Evolutionary conservation across 2,888 invertebrate species (phyloP), one percentile per base, ranked within the genome.

Genomic region (Argyra leucocephala): DNA sequence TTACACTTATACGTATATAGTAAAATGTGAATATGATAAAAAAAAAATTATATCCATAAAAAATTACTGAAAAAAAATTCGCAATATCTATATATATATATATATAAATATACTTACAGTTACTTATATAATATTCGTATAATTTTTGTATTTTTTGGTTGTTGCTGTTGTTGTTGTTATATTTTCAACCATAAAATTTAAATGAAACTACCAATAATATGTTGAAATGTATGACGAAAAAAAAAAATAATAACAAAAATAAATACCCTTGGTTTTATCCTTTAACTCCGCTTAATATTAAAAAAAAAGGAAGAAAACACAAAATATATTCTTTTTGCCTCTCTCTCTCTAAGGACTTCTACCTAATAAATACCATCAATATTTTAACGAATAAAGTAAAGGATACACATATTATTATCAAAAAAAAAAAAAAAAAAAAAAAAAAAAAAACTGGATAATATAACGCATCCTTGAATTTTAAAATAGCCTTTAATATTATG

Each of bases 351-450:
- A 48, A 48, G 48, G 48, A 48, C 18, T 48, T 48, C 48, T 48
- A 48, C 48, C 48, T 48, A 48, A 48, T 48, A 48, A 48, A 48
- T 48, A 48, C 48, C 48, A 48, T 48, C 48, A 48, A 48, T 48
- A 48, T 48, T 48, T 9, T 48, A 48, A 48, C 15, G 48, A 48
- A 48, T 48, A 48, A 37, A 48, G 48, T 48, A 48, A 48, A 48
- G 48, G 48, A 48, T 48, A 48, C 48, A 48, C 48, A 48, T 18
- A 48, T 18, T 48, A 18, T 48, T 48, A 9, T 48, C 9, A 6
- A 31, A 31, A 31, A 31, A 31, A 31, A 31, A 31, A 26, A 26
- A 6, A 4, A 26, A 26, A 26, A 26, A 4, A 26, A 26, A 31
- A 31, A 31, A 31, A 31, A 31, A 31, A 31, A 31, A 10, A 48